phyloP scores from a whole-genome alignment of 2,113 vertebrate species.

The Acanthisitta chloris region DNA sequence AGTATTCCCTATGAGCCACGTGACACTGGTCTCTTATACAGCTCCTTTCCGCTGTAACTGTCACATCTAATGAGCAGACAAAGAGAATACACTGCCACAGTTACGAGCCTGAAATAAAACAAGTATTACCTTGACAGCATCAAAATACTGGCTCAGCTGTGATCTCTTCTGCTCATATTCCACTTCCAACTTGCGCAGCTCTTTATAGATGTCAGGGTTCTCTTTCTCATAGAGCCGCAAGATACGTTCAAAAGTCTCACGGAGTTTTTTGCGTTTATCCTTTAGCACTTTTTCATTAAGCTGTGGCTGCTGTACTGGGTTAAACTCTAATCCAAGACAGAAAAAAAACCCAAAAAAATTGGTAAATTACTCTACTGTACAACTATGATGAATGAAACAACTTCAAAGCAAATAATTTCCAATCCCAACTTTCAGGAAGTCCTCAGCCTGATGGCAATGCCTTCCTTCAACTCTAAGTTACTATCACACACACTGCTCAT shows the following conservation, averaged over 20 bases:
- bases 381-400: not conserved
- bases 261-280: conserved; percentile 96
- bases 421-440: not conserved
- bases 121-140: conserved; percentile 91
- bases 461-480: not conserved
- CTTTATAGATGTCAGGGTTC: conserved; percentile 95
- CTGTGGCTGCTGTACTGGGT: conserved; percentile 93
- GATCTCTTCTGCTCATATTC: conserved; percentile 97
- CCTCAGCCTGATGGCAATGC: not conserved
- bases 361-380: not conserved
- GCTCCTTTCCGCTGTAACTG: not conserved
- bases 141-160: conserved; percentile 94
- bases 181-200: conserved; percentile 90
- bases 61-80: not conserved
- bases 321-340: conserved; percentile 83
- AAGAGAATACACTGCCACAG: not conserved
- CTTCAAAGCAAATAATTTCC: not conserved
- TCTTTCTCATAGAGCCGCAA: conserved; percentile 94
- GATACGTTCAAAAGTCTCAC: conserved; percentile 96
- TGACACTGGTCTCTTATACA: not conserved
- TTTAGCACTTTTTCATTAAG: conserved; percentile 96
- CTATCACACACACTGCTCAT: not conserved
- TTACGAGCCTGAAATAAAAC: not conserved
- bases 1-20: not conserved
- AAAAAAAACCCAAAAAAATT: not conserved